A percentile compares a stretch with the other conserved stretches of the same genome.
These are phyloP conservation scores for Mesorhabditis belari DNA, from an alignment of 2,888 invertebrate species.

Conservation along the genomic window DNA sequence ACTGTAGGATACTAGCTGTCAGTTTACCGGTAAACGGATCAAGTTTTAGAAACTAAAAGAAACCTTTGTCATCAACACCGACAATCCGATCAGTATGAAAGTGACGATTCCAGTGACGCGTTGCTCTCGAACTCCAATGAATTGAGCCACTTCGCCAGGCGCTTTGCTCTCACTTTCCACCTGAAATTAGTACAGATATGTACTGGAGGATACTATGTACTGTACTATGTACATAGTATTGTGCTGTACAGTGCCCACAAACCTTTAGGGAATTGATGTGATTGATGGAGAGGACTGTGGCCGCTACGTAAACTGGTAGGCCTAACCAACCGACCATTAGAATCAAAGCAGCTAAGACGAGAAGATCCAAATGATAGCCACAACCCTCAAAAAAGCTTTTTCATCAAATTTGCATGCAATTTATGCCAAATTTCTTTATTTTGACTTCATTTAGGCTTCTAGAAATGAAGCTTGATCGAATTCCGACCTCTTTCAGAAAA, in stretches of 20 bases:
- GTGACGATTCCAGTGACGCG: constrained; percentile 84
- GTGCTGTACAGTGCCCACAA: too few species aligned
- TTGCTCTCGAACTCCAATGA: constrained; percentile 87
- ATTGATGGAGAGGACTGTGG: constrained; percentile 91
- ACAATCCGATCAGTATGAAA: constrained; percentile 84
- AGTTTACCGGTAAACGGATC: too few species aligned
- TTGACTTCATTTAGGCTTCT: too few species aligned
- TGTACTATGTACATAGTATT: background rate
- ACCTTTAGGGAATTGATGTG: constrained; percentile 83
- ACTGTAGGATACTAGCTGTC: too few species aligned
- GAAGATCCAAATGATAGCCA: constrained; percentile 89
- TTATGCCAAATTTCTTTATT: too few species aligned
- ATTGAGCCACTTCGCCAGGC: constrained; percentile 92
- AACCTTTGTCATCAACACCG: constrained; percentile 81
- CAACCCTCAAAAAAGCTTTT: constrained; percentile 63
- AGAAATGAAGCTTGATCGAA: too few species aligned
- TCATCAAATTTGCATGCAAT: background rate
- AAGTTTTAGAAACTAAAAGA: background rate
- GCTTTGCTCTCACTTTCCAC: constrained; percentile 91
- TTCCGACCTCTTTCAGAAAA: too few species aligned
- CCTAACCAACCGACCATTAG: constrained; percentile 84
- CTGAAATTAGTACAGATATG: constrained; percentile 53
- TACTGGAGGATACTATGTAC: background rate
- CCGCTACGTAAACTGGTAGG: constrained; percentile 76
- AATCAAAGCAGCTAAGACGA: constrained; percentile 79